Base-by-base conservation (phyloP, 2,113 vertebrate genomes). In the Arvicanthis niloticus region DNA sequence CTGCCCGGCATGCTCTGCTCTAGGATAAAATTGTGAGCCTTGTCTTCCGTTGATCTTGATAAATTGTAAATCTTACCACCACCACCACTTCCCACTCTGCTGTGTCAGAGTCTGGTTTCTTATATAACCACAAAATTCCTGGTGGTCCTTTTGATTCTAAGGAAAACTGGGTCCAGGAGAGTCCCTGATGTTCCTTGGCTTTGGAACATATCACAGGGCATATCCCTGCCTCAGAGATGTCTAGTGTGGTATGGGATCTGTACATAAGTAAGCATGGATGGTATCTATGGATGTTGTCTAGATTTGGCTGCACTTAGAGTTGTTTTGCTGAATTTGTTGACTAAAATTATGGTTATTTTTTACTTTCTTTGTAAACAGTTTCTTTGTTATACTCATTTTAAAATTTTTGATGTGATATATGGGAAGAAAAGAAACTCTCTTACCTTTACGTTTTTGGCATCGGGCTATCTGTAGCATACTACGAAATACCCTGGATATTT, bases 1-100 rank as follows among this genome's bases (percentile, higher is more conserved):
- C 12, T 56, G 31, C 31, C 21, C 3, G 1, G 15, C 0, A 0
- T 31, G 51, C 58, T 6, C 21, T 40, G 5, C 5, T 45, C n/a
- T n/a, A 51, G 13, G 48, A 29, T 51, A 21, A 72, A 68, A 22
- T 0, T 7, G 40, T 24, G 3, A 26, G 34, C 7, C 15, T 67
- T n/a, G 67, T n/a, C 37, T 15, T 15, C 7, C 16, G 12, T 7
- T n/a, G 31, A 40, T 37, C 3, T 24, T 51, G 51, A 68, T 48
- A 42, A 29, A 34, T 21, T 53, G 12, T 17, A 65, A 68, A 88
- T 17, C 51, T 72, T 42, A n/a, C 48, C 29, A 15, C 0, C 5
- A 24, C 15, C n/a, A 62, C 60, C 21, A 0, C 6, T 90, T 11
- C 5, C 17, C 48, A 24, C 48, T 51, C 67, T 48, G 3, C 34